These are phyloP conservation scores for Macrosoma leucophasiata DNA, from an alignment of 2,888 invertebrate genomes.

Conservation along the genomic window DNA sequence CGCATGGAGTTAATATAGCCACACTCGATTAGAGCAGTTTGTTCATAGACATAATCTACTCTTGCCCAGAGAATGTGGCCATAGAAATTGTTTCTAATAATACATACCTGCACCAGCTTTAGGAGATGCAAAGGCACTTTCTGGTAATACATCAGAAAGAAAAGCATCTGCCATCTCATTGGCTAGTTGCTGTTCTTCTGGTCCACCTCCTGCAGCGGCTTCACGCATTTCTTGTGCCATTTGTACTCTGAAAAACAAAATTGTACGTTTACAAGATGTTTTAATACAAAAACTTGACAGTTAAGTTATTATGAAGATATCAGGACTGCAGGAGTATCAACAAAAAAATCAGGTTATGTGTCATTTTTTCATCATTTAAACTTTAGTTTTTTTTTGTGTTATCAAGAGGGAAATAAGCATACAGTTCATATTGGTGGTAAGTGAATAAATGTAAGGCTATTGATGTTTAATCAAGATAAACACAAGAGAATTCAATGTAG, in stretches of 20 bases:
- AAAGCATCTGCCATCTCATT: conserved; percentile 99
- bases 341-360: conserved; percentile 53
- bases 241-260: conserved; percentile 79
- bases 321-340: conserved; percentile 70
- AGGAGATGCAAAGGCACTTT: conserved; percentile 95
- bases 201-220: conserved; percentile 86
- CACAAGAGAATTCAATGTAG: too few relatives aligned
- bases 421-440: too few relatives aligned
- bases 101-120: conserved; percentile 87
- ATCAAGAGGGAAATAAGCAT: too few relatives aligned
- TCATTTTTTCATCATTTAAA: conserved; percentile 55
- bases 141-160: conserved; percentile 94
- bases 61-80: conserved; percentile 74
- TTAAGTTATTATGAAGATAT: conserved; percentile 23
- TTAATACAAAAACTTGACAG: not conserved
- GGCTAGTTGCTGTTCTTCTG: conserved; percentile 96
- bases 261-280: not conserved
- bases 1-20: conserved; percentile 63
- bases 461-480: too few relatives aligned
- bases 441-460: too few relatives aligned
- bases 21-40: conserved; percentile 69
- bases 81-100: conserved; percentile 1
- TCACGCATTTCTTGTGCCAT: conserved; percentile 99
- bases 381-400: not conserved
- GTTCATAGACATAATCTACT: conserved; percentile 49